A percentile compares a stretch with the other conserved stretches of the same genome.
Conservation (phyloP, 1,140 invertebrate genomes). For the Melitaea cinxia region DNA sequence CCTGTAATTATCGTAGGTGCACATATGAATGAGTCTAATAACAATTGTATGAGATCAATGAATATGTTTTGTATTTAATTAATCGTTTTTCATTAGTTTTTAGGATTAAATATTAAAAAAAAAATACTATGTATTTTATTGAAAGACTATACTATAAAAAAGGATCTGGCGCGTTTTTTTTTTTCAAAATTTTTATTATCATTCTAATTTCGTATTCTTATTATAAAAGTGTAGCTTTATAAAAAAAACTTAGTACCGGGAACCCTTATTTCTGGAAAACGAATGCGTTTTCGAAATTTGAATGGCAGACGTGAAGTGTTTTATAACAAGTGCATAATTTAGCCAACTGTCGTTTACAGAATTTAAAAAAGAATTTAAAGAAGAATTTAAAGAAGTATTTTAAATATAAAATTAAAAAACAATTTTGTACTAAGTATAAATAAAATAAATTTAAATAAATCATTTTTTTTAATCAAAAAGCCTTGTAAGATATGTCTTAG, state of each 20-base stretch:
- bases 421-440: not conserved
- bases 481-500: too few relatives aligned
- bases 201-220: too few relatives aligned
- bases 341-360: constrained; percentile 8
- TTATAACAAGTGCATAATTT: constrained; percentile 8
- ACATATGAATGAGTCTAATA: constrained; percentile 20
- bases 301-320: constrained; percentile 34
- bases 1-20: constrained; percentile 6
- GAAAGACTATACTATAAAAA: too few relatives aligned
- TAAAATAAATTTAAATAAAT: constrained; percentile 12
- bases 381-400: too few relatives aligned
- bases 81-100: not conserved
- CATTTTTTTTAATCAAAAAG: too few relatives aligned
- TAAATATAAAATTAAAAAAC: constrained; percentile 10
- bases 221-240: too few relatives aligned
- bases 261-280: constrained; percentile 49
- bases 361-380: too few relatives aligned
- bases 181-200: too few relatives aligned
- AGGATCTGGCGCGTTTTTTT: too few relatives aligned
- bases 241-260: constrained; percentile 29
- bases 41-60: constrained; percentile 12
- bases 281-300: constrained; percentile 54
- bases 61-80: not conserved
- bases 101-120: too few relatives aligned
- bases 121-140: too few relatives aligned